Base-by-base conservation (phyloP, 2,113 vertebrate genomes). In the Aramus guarauna region DNA sequence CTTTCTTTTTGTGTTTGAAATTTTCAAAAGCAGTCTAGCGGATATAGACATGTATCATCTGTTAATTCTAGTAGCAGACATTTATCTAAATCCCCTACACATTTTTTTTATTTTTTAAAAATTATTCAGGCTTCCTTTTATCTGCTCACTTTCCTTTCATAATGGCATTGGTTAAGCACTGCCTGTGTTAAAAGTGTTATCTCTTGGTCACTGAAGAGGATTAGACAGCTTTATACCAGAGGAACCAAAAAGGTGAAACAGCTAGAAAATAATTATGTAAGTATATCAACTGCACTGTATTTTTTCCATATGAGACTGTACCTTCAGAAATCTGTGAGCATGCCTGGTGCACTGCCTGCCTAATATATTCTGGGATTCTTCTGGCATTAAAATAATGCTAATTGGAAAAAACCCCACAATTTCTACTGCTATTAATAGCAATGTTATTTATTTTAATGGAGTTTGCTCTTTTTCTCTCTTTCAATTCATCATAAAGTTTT, bases 61-160 rank as follows among this genome's bases (percentile, higher is more conserved):
- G n/a, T 73, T 96, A 90, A 94, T 94, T 90, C 58, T 58, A 69
- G 55, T 63, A 71, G 58, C 32, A 93, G 88, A 88, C 45, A 80
- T 83, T 82, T 69, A 93, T 85, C 77, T 90, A 82, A 88, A 85
- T 88, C 71, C 53, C 16, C 26, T 60, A 47, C 19, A 85, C 7
- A 30, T 24, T 12, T 85, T 88, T 69, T 83, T 58, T 20, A 62
- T 77, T 93, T 91, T 77, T 3, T 14, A 32, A 74, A 75, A 93
- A 90, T 79, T 85, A 88, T 58, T 88, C 53, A 77, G 62, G 7
- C n/a, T 88, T 92, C 60, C 41, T 88, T 75, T 95, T 83, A 88
- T 88, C 81, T 94, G 48, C 41, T 58, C 39, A 23, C 56, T 92
- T 92, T 67, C 52, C 43, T 18, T 77, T 60, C 5, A 15, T 86